phyloP scores from a whole-genome alignment of 2,113 vertebrate genomes.

The Lasiurus borealis region DNA sequence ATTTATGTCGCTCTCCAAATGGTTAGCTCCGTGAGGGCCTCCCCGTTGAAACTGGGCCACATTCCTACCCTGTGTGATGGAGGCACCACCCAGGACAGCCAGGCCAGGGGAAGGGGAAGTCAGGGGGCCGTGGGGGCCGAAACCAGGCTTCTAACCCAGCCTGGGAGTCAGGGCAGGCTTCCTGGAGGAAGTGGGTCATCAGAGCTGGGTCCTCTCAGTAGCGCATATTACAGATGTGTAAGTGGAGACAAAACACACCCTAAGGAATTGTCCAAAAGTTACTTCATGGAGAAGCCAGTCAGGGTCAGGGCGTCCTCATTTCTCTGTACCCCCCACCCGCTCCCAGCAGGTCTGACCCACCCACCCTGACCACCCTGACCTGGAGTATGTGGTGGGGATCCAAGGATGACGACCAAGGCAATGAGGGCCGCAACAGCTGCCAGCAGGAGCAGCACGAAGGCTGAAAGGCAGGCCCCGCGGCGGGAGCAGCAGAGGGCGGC shows the following conservation, averaged over 20 bases:
- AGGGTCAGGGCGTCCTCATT: neutral
- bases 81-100: neutral
- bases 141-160: neutral
- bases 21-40: neutral
- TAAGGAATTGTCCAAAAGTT: neutral
- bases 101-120: neutral
- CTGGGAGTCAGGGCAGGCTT: neutral
- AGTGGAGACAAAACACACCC: neutral
- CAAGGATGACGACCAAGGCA: conserved; percentile 54
- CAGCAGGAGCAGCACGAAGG: conserved; percentile 71
- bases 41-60: neutral
- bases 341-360: neutral
- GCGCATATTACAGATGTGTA: neutral
- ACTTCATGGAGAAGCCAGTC: neutral
- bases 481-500: conserved; percentile 67
- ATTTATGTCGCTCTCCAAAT: neutral
- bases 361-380: conserved; percentile 79
- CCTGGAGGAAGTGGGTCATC: neutral
- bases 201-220: neutral
- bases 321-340: fast-evolving
- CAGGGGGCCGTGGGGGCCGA: too few species aligned
- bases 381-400: conserved; percentile 70
- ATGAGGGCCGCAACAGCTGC: neutral
- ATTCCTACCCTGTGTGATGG: neutral
- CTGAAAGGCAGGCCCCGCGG: conserved; percentile 74